A percentile compares a stretch with the other conserved stretches of the same genome.
These are phyloP conservation scores for Aleiodes sp. DNA, from an alignment of 1,140 invertebrate species.

Conservation along the genomic window DNA sequence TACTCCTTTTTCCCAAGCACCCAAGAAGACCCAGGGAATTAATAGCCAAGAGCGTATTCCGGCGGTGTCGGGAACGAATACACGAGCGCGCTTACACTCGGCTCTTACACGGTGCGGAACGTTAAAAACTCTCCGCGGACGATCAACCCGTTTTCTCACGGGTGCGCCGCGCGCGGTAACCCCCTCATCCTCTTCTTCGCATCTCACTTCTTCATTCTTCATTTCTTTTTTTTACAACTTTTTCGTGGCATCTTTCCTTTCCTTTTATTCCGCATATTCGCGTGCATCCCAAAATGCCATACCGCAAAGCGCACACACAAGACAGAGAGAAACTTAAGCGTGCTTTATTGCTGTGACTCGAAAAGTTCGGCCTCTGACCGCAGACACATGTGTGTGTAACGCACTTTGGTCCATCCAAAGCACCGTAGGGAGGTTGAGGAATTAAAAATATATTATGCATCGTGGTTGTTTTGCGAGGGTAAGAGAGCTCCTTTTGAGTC, in stretches of 20 bases:
- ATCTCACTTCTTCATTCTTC: not conserved
- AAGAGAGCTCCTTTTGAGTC: not conserved
- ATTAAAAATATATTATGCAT: slow-evolving; percentile 18
- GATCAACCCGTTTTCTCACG: slow-evolving; percentile 43
- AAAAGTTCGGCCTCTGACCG: slow-evolving; percentile 33
- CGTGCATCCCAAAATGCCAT: not conserved
- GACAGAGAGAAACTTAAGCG: slow-evolving; percentile 10
- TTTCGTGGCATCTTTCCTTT: slow-evolving; percentile 15
- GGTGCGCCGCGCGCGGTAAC: slow-evolving; percentile 23
- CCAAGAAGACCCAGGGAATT: slow-evolving; percentile 33
- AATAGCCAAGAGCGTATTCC: slow-evolving; percentile 40
- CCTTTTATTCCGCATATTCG: slow-evolving; percentile 16
- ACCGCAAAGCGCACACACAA: slow-evolving; percentile 9
- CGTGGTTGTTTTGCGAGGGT: not conserved
- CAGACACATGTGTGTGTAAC: slow-evolving; percentile 10
- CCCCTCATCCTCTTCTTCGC: slow-evolving; percentile 18
- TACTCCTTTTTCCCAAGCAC: not conserved
- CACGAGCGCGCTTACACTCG: slow-evolving; percentile 19
- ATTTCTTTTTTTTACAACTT: not conserved
- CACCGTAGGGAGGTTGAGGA: not conserved
- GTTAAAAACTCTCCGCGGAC: slow-evolving; percentile 39
- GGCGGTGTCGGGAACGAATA: slow-evolving; percentile 31
- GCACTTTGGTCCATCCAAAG: not conserved
- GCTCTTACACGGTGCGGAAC: slow-evolving; percentile 33
- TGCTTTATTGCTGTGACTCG: slow-evolving; percentile 34